Percentiles rank a stretch among this genome's conserved stretches.
These are phyloP conservation scores for Urophycis tenuis DNA, from an alignment of 2,797 vertebrate species.

Conservation along the genomic window DNA sequence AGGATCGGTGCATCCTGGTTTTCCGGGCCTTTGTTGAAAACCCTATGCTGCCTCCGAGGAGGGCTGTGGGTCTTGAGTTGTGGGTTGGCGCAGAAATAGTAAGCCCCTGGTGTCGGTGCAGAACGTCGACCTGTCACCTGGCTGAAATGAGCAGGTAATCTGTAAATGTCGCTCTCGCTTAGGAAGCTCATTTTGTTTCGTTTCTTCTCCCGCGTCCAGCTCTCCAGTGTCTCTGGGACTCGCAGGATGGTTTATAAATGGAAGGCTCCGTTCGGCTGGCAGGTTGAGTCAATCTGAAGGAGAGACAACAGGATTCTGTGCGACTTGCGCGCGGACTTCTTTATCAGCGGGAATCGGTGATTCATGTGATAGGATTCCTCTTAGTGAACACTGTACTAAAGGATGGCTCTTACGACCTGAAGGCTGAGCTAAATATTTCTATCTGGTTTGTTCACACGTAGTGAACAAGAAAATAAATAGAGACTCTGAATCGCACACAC, in stretches of 20 bases:
- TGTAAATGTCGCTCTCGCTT: constrained; percentile 99
- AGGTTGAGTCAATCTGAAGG: neutral
- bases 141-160: constrained; percentile 99
- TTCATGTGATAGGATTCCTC: neutral
- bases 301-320: neutral
- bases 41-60: neutral
- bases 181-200: constrained; percentile 96
- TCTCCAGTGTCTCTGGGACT: constrained; percentile 34
- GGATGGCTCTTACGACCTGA: neutral
- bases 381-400: neutral
- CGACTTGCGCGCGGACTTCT: too few relatives aligned
- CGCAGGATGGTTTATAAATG: neutral
- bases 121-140: constrained; percentile 97
- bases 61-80: neutral
- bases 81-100: neutral
- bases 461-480: constrained; percentile 18
- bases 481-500: constrained; percentile 56
- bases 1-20: neutral
- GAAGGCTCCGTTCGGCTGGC: too few relatives aligned
- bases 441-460: neutral
- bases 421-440: constrained; percentile 1
- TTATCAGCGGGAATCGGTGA: too few relatives aligned
- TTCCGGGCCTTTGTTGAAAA: neutral
- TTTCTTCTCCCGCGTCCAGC: constrained; percentile 84
- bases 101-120: constrained; percentile 82